phyloP scores from a whole-genome alignment of 2,113 vertebrate genomes.

The Triplophysa dalaica region DNA sequence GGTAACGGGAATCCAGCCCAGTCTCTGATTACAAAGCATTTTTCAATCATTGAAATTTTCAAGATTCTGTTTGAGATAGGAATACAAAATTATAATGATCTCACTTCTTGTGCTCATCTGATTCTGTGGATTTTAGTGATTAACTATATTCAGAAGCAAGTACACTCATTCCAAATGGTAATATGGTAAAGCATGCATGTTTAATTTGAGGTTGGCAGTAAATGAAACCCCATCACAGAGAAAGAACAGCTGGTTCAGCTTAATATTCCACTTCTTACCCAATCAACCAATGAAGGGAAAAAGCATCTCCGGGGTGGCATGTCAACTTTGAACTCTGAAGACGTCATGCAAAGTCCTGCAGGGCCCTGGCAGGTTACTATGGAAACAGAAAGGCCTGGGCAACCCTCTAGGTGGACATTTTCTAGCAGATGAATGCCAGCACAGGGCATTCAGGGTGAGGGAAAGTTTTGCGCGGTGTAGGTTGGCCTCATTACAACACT shows the following conservation, averaged over 20 bases:
- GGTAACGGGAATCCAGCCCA: no score
- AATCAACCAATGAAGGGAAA: neutral
- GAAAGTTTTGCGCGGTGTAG: constrained; percentile 5
- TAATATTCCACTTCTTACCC: constrained; percentile 26
- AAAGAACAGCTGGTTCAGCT: constrained; percentile 45
- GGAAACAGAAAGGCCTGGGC: constrained; percentile 28
- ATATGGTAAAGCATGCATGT: constrained; percentile 18
- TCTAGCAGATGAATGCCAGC: constrained; percentile 1
- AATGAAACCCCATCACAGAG: constrained; percentile 42
- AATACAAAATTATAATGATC: constrained; percentile 6
- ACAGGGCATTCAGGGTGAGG: constrained; percentile 9
- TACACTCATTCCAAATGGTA: constrained; percentile 44
- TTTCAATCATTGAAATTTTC: no score
- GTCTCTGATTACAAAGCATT: no score
- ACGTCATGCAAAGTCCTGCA: neutral
- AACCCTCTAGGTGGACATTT: neutral
- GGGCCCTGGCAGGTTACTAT: constrained; percentile 21
- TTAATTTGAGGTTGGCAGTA: constrained; percentile 44
- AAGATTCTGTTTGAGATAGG: neutral
- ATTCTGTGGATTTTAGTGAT: constrained; percentile 21
- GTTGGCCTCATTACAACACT: constrained; percentile 22
- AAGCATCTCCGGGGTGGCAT: constrained; percentile 9
- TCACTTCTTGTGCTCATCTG: neutral
- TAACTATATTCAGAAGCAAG: constrained; percentile 35
- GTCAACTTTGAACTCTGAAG: constrained; percentile 21